Evolutionary conservation across 2,888 invertebrate genomes (phyloP), one percentile per base, ranked within the genome.

Genomic region (Galeruca laticollis): DNA sequence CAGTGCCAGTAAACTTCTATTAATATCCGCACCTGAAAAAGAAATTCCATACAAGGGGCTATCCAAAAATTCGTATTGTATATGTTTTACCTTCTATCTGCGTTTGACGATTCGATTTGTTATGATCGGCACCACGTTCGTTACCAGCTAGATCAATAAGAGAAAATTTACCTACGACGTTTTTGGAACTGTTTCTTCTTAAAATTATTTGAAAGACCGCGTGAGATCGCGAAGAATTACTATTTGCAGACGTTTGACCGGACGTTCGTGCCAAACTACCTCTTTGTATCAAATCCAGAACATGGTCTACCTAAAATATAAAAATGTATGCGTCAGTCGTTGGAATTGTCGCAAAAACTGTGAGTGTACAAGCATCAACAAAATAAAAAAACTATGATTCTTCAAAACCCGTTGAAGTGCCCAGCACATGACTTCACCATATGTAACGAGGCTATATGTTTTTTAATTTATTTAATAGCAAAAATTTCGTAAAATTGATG

Each of bases 41-140:
- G 0, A 18, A 47, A 47, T 18, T 15, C 8, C 9, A 15, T 18
- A 8, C 2, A 47, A 2, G 9, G 13, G 15, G n/a, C n/a, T 15
- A 57, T 26, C 26, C 26, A 26, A 26, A 1, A 5, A 5, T 26
- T 26, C 5, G 3, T 26, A 5, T 26, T 6, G 6, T 26, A 26
- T 26, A n/a, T n/a, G n/a, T 26, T 26, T n/a, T 49, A 74, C 75
- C 97, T 87, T 98, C 97, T 87, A 90, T 85, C 87, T 94, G 87
- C 0, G 98, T 98, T 87, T 97, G 96, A 64, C 97, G 86, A 87
- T 99, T 97, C 65, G 98, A 94, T 80, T 97, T 97, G 60, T 95
- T 95, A 37, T 98, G 99, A 86, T 99, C 99, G n/a, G 98, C 99
- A 64, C 99, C 99, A 77, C 99, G 90, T 87, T 99, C 99, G 87